Evolutionary conservation across 2,113 vertebrate species (phyloP).

Genomic region (Leucosticte australis): DNA sequence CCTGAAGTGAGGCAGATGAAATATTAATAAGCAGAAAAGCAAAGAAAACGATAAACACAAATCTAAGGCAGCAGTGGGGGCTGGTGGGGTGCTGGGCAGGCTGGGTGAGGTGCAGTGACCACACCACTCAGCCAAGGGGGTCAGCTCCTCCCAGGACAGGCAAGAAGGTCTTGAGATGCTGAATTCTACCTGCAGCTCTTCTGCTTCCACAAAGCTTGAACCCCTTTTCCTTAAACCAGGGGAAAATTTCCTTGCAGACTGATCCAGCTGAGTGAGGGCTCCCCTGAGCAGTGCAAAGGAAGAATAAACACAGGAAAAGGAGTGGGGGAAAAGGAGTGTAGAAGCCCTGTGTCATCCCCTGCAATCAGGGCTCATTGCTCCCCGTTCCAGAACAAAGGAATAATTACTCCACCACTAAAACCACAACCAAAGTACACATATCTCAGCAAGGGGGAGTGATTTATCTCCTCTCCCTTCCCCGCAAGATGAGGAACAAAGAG

Average conservation of each 20-base stretch:
- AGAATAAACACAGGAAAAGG: background rate
- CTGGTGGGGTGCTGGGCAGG: background rate
- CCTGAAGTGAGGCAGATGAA: background rate
- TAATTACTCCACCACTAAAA: background rate
- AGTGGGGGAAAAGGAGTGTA: background rate
- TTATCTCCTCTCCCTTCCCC: background rate
- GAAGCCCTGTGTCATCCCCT: background rate
- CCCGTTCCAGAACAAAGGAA: background rate
- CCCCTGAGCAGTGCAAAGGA: background rate
- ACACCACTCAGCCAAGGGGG: background rate
- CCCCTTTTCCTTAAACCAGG: background rate
- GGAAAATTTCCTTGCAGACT: background rate
- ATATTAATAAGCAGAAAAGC: slow-evolving; percentile 24
- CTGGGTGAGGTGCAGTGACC: background rate
- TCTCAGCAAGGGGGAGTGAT: background rate
- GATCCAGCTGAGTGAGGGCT: background rate
- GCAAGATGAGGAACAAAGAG: background rate
- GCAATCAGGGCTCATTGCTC: background rate
- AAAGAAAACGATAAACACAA: background rate
- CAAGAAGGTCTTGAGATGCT: background rate
- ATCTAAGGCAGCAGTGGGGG: background rate
- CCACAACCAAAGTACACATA: background rate
- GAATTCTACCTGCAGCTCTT: background rate
- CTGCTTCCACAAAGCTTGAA: background rate
- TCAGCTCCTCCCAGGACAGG: background rate